Evolutionary conservation across 1,140 invertebrate species (phyloP), one percentile per base, ranked within the genome.

Genomic region (Coelopa frigida): DNA sequence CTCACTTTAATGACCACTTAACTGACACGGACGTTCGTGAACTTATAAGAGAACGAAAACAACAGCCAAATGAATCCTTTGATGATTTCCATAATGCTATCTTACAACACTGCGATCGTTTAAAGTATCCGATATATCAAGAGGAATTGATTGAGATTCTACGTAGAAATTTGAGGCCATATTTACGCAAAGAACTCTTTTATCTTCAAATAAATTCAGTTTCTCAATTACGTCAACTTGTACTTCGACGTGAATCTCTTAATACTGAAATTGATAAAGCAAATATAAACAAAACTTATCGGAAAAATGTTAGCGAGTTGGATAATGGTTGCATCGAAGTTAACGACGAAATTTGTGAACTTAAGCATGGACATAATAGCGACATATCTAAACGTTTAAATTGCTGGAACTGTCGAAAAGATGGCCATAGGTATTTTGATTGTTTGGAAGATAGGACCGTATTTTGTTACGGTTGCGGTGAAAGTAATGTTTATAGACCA

Each of bases 381-480:
- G n/a, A n/a, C n/a, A n/a, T n/a, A n/a, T n/a, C n/a, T n/a, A n/a
- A n/a, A n/a, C n/a, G n/a, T n/a, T n/a, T n/a, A n/a, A n/a, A 42
- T 22, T 50, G 43, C 36, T 50, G 37, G 49, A 50, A 50, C 22
- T 50, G 49, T 14, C 29, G 44, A 3, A 22, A 46, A 4, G 15
- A 26, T 1, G 44, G 44, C 8, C 49, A 47, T 29, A 43, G 45
- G 17, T 47, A 42, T 21, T 20, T 37, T 8, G 45, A 47, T 31
- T 51, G 49, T 38, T 37, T 43, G 23, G 41, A 17, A 23, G 14
- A 27, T 20, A n/a, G 44, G 29, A 40, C 31, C 2, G 36, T 46
- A 11, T 47, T 50, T 40, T 50, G 44, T 23, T 51, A 47, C 18
- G 39, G 32, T 14, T 51, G 44, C 38, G 39, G 44, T 20, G 18